Evolutionary conservation across 2,113 vertebrate genomes (phyloP).

Genomic region (Hyla sarda): DNA sequence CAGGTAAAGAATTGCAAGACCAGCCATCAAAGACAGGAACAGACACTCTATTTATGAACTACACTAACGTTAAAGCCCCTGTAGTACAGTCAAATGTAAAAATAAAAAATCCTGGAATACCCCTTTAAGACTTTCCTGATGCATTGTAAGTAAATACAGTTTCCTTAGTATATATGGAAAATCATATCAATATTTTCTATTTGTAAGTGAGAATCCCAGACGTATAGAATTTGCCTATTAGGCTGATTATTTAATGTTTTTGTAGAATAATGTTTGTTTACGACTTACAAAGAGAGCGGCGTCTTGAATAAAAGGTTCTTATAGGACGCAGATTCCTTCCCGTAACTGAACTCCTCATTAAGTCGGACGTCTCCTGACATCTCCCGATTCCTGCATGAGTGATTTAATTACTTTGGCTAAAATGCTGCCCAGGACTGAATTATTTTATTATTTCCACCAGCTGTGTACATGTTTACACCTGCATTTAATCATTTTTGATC

Average conservation of each 20-base stretch:
- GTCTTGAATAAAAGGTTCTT: neutral
- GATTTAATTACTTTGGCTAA: slow-evolving; percentile 55
- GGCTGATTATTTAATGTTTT: neutral
- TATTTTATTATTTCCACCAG: slow-evolving; percentile 47
- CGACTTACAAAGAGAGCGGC: neutral
- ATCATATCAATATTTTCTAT: neutral
- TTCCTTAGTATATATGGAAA: too few relatives aligned
- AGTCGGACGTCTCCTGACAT: slow-evolving; percentile 17
- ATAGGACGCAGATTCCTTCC: slow-evolving; percentile 3
- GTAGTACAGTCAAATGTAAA: too few relatives aligned
- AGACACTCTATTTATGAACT: too few relatives aligned
- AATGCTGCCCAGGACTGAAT: slow-evolving; percentile 40
- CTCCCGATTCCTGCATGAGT: slow-evolving; percentile 48
- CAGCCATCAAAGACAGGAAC: too few relatives aligned
- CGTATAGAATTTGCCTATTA: neutral
- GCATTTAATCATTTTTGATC: slow-evolving; percentile 50
- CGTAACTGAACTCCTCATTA: slow-evolving; percentile 35
- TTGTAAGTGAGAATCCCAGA: neutral
- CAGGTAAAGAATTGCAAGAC: too few relatives aligned
- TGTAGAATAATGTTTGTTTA: slow-evolving; percentile 3
- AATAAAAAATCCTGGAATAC: too few relatives aligned
- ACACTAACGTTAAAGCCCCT: too few relatives aligned
- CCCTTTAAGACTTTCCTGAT: too few relatives aligned
- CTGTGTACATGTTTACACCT: slow-evolving; percentile 48
- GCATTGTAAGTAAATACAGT: too few relatives aligned